Conservation (phyloP, 1,140 invertebrate species). For the Prorops nasuta region DNA sequence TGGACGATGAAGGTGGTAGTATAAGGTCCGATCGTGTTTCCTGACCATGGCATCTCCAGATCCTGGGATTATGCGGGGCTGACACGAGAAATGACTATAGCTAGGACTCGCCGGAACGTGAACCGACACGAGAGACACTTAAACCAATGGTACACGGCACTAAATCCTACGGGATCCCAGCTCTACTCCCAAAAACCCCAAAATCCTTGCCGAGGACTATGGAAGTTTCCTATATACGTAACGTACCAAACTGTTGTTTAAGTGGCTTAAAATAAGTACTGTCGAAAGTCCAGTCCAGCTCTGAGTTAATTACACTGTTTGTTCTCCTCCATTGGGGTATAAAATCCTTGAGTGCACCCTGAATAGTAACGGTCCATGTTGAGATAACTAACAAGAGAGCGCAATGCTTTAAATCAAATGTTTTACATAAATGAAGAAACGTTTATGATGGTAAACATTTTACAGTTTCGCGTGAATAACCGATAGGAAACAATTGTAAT, state of each 20-base stretch:
- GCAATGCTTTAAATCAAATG: no score
- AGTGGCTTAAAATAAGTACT: constrained; percentile 36
- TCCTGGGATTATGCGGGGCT: constrained; percentile 46
- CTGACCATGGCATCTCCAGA: constrained; percentile 42
- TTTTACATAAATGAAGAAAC: no score
- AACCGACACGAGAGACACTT: constrained; percentile 27
- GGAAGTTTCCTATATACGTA: constrained; percentile 4
- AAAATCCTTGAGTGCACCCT: no score
- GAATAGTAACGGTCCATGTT: no score
- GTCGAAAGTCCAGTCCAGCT: constrained; percentile 12
- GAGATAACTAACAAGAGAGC: no score
- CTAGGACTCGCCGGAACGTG: constrained; percentile 18
- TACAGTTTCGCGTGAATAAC: no score
- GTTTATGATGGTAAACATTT: no score
- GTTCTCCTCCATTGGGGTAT: no score
- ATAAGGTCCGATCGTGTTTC: constrained; percentile 45
- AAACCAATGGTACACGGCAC: constrained; percentile 25
- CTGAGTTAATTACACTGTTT: constrained; percentile 27
- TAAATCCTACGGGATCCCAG: constrained; percentile 31
- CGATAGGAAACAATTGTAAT: no score
- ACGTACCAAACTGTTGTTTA: constrained; percentile 22
- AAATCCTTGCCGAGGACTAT: constrained; percentile 18
- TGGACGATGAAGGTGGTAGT: constrained; percentile 18
- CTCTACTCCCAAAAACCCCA: constrained; percentile 25
- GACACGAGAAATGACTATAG: constrained; percentile 45